Conservation (phyloP, 2,113 vertebrate genomes). For the Eulemur macaco region DNA sequence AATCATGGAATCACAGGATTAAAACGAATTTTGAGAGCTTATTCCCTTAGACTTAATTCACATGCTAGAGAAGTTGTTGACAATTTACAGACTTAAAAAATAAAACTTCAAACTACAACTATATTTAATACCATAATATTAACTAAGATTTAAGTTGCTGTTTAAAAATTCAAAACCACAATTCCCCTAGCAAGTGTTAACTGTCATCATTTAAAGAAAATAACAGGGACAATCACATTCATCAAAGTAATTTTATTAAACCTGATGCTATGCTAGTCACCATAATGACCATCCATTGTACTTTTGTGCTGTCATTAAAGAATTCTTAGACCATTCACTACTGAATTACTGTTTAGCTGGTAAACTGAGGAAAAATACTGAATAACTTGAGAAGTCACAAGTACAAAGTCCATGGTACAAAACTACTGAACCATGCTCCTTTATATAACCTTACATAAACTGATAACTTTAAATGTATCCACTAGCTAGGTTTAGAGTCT, state of each 20-base stretch:
- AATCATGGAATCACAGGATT: background rate
- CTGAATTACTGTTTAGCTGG: slow-evolving; percentile 42
- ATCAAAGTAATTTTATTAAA: slow-evolving; percentile 60
- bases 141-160: slow-evolving; percentile 64
- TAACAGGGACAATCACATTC: slow-evolving; percentile 45
- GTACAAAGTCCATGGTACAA: slow-evolving; percentile 63
- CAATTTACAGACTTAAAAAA: slow-evolving; percentile 47
- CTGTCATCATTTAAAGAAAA: slow-evolving; percentile 54
- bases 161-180: slow-evolving; percentile 70
- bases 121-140: slow-evolving; percentile 57
- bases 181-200: slow-evolving; percentile 46
- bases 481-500: background rate
- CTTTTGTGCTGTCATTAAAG: slow-evolving; percentile 48
- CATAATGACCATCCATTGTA: background rate
- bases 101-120: slow-evolving; percentile 43
- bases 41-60: slow-evolving; percentile 45
- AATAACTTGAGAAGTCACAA: slow-evolving; percentile 43
- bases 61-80: background rate
- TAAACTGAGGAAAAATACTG: slow-evolving; percentile 66
- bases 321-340: slow-evolving; percentile 36
- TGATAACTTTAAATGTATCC: background rate
- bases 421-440: slow-evolving; percentile 50
- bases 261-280: slow-evolving; percentile 17
- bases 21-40: slow-evolving; percentile 29
- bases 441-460: slow-evolving; percentile 21